A percentile compares a stretch with the other conserved stretches of the same genome.
phyloP scores from a whole-genome alignment of 2,888 invertebrate species.

The Drosophila lutescens region DNA sequence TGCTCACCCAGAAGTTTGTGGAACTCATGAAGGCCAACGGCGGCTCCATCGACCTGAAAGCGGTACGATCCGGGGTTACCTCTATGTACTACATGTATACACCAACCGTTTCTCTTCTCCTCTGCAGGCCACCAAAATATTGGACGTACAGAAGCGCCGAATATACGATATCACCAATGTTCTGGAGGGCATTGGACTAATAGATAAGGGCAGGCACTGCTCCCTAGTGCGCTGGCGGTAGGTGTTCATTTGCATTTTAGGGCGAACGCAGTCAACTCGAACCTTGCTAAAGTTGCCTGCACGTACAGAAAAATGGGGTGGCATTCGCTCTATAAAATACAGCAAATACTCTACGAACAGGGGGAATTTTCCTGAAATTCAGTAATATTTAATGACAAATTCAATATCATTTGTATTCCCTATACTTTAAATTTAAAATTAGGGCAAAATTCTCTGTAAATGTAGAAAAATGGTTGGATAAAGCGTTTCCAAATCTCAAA shows the following conservation, averaged over 20 bases:
- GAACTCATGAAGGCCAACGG: constrained; percentile 81
- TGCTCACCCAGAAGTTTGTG: constrained; percentile 83
- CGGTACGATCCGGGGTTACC: constrained; percentile 57
- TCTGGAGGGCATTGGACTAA: constrained; percentile 91
- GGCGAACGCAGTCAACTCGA: neutral
- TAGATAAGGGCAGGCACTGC: constrained; percentile 92
- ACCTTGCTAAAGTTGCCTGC: neutral
- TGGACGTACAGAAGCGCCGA: constrained; percentile 91
- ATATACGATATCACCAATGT: constrained; percentile 94
- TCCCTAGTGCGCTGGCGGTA: constrained; percentile 92
- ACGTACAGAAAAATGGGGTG: neutral
- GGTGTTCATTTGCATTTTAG: constrained; percentile 47
- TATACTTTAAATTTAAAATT: too few relatives aligned
- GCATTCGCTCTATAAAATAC: neutral
- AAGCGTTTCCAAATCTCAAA: too few relatives aligned
- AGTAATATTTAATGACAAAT: neutral
- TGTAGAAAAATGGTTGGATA: too few relatives aligned
- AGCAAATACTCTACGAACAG: neutral
- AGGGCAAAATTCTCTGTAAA: too few relatives aligned
- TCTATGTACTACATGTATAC: neutral
- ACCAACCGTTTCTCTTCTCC: constrained; percentile 16
- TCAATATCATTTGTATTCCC: neutral
- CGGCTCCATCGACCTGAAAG: constrained; percentile 83
- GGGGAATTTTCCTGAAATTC: neutral
- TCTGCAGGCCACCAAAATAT: constrained; percentile 89